A percentile compares a stretch with the other conserved stretches of the same genome.
These are phyloP conservation scores for Bufo gargarizans DNA, from an alignment of 2,113 vertebrate genomes.

Conservation along the genomic window DNA sequence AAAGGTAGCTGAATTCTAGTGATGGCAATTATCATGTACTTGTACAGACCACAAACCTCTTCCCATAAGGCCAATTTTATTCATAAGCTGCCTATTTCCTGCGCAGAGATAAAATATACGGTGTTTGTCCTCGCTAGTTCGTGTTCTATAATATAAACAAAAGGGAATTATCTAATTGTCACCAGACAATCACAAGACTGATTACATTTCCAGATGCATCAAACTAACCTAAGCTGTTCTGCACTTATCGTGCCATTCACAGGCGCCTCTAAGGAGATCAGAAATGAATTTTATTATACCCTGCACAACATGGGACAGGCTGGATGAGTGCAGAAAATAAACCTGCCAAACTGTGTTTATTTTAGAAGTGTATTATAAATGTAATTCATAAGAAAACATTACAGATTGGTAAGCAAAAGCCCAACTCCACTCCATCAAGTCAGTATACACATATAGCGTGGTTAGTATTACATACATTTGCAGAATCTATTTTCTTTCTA, in stretches of 20 bases:
- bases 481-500: background rate
- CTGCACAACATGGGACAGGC: background rate
- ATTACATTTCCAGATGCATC: conserved; percentile 42
- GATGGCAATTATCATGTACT: background rate
- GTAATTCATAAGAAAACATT: conserved; percentile 3
- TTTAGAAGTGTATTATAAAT: background rate
- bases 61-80: conserved; percentile 3
- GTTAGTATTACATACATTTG: background rate
- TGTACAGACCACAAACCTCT: background rate
- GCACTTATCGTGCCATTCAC: conserved; percentile 12
- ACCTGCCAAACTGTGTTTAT: background rate
- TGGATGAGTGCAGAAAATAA: background rate
- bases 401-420: background rate
- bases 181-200: conserved; percentile 21
- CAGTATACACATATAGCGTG: background rate
- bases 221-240: conserved; percentile 38
- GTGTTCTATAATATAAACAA: conserved; percentile 21
- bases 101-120: conserved; percentile 9
- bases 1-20: background rate
- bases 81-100: background rate
- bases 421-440: background rate
- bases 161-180: conserved; percentile 38
- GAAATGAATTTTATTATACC: conserved; percentile 31
- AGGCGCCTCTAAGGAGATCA: conserved; percentile 33
- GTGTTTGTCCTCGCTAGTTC: background rate